Base-by-base conservation (phyloP, 2,797 vertebrate species). In the Odontamblyopus lacepedii region DNA sequence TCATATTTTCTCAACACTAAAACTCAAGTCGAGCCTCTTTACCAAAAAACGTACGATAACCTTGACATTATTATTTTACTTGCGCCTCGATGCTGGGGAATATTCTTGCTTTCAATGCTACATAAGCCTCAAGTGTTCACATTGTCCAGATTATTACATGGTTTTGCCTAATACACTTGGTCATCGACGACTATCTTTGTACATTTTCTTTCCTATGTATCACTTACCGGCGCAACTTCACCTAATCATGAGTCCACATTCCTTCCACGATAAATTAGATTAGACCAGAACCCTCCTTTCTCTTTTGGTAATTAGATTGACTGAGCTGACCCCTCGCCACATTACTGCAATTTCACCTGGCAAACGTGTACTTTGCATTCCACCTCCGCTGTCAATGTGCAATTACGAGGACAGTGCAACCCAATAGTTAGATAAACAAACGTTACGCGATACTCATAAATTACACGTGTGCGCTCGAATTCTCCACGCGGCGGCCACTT, bases 291-390 rank as follows among this genome's bases (percentile, higher is more conserved):
- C 66, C 67, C 78, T 67, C 7, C 13, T 62, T 67, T 71, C 63
- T 65, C 66, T 61, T 70, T 69, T 26, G 68, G 67, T 75, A 38
- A 79, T 85, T 79, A 82, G 65, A 87, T 81, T 85, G 78, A 79
- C 78, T 79, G 72, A 66, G 74, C 72, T 75, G 32, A 59, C 70
- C 69, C 55, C 50, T 63, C 53, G 16, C 74, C 77, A 77, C 82
- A 83, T 85, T 83, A 83, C 84, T 82, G 81, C 80, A 81, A 77
- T 85, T 88, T 81, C 78, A 86, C 70, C 80, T 77, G 79, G 80
- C 80, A 84, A 83, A 84, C 83, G 83, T 84, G 77, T 61, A 67
- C 81, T 74, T 76, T 81, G 73, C 85, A 80, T 87, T 87, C 86
- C 85, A 66, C 72, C 74, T 77, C 79, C 63, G 73, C 74, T 79